Evolutionary conservation across 2,113 vertebrate genomes (phyloP), one percentile per base, ranked within the genome.

Genomic region (Esox niger): DNA sequence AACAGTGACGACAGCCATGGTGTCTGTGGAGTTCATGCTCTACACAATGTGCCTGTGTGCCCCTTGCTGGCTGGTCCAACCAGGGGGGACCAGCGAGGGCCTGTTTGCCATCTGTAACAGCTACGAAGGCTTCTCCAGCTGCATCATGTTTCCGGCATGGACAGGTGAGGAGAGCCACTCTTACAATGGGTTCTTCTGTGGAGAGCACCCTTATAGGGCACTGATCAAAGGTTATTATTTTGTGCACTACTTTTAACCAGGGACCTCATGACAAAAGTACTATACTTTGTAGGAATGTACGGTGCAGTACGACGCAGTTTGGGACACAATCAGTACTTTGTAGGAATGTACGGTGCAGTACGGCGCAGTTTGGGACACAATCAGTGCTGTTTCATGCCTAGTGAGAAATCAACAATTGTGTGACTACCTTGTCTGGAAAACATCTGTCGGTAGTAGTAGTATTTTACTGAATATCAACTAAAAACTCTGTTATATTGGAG

Each of bases 1-100:
- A 52, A 81, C 61, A 1, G 70, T 79, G 65, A 67, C 79, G 74
- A 70, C 72, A 1, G 59, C 47, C 38, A 71, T 83, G 76, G 78
- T 88, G 26, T 43, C 38, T 43, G 38, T 43, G 38, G 13, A 43
- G 38, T 43, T 43, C 17, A 43, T 3, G 13, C 38, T 43, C 3
- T 43, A 43, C 13, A 43, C 38, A 43, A 43, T 3, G 3, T 43
- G 38, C 38, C 38, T 43, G 38, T 43, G 38, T 79, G 78, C 68
- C 80, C 84, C 70, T 58, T 32, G 3, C 33, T 71, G 1, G 67
- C 76, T 54, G 70, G 35, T 38, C 11, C 71, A 17, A 73, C 69
- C 21, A 79, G 81, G 73, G 75, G 59, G 23, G 74, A 66, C 38
- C 38, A 43, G 38, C 3, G 35, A 38, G 3, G 13, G 35, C 35